Base-by-base conservation (phyloP, 2,888 invertebrate species). In the Lithosia quadra region DNA sequence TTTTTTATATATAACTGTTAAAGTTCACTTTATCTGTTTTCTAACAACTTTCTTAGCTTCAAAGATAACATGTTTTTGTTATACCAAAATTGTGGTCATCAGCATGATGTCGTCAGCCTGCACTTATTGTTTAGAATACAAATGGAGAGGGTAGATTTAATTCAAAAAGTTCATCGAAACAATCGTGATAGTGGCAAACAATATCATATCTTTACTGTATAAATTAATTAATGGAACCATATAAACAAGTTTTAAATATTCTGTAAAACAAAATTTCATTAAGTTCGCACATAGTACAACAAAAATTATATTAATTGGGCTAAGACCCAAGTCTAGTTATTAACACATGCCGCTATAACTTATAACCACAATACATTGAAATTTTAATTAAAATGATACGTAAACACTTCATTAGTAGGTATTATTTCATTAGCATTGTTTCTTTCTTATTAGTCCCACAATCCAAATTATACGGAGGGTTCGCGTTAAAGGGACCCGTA, bases 381-480 rank as follows among this genome's bases (percentile, higher is more conserved):
- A 74, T 74, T 78, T 77, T 81, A 85, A 83, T 80, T 83, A 82
- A 79, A 82, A 79, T 80, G 69, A 75, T 80, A 75, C 74, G 72
- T 75, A 86, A 82, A 79, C 81, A 83, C 81, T 83, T 84, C 80
- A 87, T 88, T 86, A 87, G 84, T 83, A 82, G 78, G 81, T 82
- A 87, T 88, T 90, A 90, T 88, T 90, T 91, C 86, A 90, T 91
- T 90, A 90, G 83, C 86, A 88, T 90, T 90, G 90, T 90, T 89
- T 88, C 89, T 90, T 90, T 88, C 89, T 86, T 90, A 89, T 88
- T 88, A 86, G 87, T 85, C 88, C 86, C 89, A 87, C 88, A 91
- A 88, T 90, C 88, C 88, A 87, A 92, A 92, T 92, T 91, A 91
- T 90, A 88, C 88, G 86, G 86, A 91, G 91, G 92, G 92, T 88